A percentile compares a stretch with the other conserved stretches of the same genome.
These are phyloP conservation scores for Antheraea assamensis DNA, from an alignment of 2,888 invertebrate genomes.

Conservation along the genomic window DNA sequence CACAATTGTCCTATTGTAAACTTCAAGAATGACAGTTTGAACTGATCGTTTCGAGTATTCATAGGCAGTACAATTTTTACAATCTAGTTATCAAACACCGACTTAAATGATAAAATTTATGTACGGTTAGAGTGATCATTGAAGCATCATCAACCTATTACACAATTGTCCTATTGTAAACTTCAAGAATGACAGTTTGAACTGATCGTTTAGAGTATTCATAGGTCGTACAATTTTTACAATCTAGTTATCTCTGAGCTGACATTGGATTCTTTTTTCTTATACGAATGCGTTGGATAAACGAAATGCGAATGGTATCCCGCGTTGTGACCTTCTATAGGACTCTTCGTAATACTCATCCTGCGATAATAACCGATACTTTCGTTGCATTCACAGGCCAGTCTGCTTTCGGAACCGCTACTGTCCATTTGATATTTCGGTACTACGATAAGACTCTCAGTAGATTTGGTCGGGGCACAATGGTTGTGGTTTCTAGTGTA, in stretches of 20 bases:
- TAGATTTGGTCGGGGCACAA: slow-evolving; percentile 88
- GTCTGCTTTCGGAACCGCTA: slow-evolving; percentile 85
- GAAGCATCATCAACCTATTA: background rate
- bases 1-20: background rate
- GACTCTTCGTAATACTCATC: slow-evolving; percentile 57
- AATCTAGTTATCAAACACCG: slow-evolving; percentile 87
- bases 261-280: slow-evolving; percentile 80
- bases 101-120: too few relatives aligned
- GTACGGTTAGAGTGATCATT: background rate
- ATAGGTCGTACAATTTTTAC: slow-evolving; percentile 41
- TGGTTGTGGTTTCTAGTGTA: slow-evolving; percentile 76
- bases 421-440: slow-evolving; percentile 84
- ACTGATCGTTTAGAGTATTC: background rate
- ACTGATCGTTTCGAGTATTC: background rate
- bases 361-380: slow-evolving; percentile 68
- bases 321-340: slow-evolving; percentile 58
- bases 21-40: background rate
- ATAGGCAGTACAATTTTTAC: slow-evolving; percentile 42
- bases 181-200: background rate
- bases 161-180: background rate
- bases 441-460: slow-evolving; percentile 88
- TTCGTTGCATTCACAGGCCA: slow-evolving; percentile 88
- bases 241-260: slow-evolving; percentile 88
- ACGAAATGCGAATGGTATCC: slow-evolving; percentile 73
- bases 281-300: slow-evolving; percentile 76